Percentiles rank a stretch among this genome's conserved stretches.
phyloP scores from a whole-genome alignment of 2,797 vertebrate genomes.

The Leontopithecus rosalia region DNA sequence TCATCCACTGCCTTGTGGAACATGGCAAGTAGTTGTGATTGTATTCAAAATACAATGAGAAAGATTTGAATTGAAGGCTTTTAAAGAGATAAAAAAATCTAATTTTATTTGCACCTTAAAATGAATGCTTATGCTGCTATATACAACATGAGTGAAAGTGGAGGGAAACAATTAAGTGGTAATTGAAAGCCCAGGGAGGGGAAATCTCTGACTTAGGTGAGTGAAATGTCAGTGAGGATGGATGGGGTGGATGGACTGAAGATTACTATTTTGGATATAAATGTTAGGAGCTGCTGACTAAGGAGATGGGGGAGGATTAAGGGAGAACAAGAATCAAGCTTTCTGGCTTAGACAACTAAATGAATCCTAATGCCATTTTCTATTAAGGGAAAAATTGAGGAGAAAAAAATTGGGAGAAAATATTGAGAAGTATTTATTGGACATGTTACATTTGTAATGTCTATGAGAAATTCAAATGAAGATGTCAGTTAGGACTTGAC shows the following conservation, averaged over 20 bases:
- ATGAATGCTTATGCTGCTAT: background rate
- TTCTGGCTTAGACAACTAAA: background rate
- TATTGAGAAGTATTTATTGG: background rate
- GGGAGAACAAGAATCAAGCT: background rate
- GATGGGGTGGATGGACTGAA: background rate
- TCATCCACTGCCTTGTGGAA: background rate
- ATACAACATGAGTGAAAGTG: background rate
- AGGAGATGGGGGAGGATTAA: background rate
- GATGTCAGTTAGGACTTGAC: background rate
- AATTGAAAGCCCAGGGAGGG: background rate
- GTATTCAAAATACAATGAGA: background rate
- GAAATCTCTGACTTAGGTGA: background rate
- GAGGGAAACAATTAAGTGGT: background rate
- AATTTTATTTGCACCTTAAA: constrained; percentile 11
- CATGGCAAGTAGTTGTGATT: background rate
- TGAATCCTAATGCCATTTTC: background rate
- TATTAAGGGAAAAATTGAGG: background rate
- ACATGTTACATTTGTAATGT: background rate
- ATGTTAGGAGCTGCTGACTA: background rate
- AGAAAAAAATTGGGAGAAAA: background rate
- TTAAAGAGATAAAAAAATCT: background rate
- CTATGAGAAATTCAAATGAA: background rate
- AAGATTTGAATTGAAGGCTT: background rate
- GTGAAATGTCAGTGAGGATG: background rate
- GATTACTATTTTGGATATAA: background rate